Conservation (phyloP, 2,888 invertebrate genomes). For the Troides helena region DNA sequence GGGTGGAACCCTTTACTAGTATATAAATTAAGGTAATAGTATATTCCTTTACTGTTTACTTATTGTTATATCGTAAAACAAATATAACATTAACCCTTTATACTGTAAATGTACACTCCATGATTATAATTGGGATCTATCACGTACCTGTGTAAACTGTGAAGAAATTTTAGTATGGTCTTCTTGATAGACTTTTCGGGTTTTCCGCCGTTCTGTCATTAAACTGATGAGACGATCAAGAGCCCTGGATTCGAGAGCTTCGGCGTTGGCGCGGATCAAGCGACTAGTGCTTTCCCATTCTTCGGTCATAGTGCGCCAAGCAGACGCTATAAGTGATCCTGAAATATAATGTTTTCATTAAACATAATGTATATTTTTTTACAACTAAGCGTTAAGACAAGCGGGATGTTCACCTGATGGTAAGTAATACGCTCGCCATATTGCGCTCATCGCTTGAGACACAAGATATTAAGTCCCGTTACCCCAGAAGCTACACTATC, state of each 20-base stretch:
- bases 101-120: background rate
- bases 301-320: slow-evolving; percentile 93
- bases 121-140: background rate
- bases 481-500: too few relatives aligned
- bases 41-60: too few relatives aligned
- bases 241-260: slow-evolving; percentile 89
- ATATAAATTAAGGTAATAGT: too few relatives aligned
- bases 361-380: too few relatives aligned
- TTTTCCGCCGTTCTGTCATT: slow-evolving; percentile 92
- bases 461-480: too few relatives aligned
- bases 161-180: slow-evolving; percentile 91
- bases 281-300: slow-evolving; percentile 93
- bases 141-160: slow-evolving; percentile 86
- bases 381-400: too few relatives aligned
- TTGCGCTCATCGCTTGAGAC: too few relatives aligned
- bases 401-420: too few relatives aligned
- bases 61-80: too few relatives aligned
- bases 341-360: slow-evolving; percentile 16
- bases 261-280: slow-evolving; percentile 90
- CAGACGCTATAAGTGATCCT: slow-evolving; percentile 84
- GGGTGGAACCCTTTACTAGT: too few relatives aligned
- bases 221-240: slow-evolving; percentile 89
- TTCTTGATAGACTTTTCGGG: slow-evolving; percentile 92
- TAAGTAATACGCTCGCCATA: too few relatives aligned
- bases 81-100: background rate